Base-by-base conservation (phyloP, 1,140 invertebrate species). In the Geopemphigus sp. region DNA sequence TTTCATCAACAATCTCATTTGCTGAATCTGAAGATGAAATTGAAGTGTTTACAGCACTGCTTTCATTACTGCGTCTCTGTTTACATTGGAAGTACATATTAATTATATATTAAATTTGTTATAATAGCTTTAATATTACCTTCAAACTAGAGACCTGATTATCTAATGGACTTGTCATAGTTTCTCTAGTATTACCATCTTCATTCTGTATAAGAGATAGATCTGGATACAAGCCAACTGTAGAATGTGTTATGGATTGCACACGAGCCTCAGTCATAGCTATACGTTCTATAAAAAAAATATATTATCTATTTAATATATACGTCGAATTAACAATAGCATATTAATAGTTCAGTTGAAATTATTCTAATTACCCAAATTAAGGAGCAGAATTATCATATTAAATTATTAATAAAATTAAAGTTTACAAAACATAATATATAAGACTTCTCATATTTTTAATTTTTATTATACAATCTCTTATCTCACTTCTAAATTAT, bases 11-110 rank as follows among this genome's bases (percentile, higher is more conserved):
- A 29, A 8, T 5, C 24, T 50, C 66, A 24, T 39, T 11, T 12
- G n/a, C 15, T 29, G 50, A 29, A 53, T 72, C 68, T 12, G 50
- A 72, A n/a, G 47, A 72, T 22, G 26, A 3, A 54, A 47, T 54
- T 29, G 68, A 54, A 54, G 17, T n/a, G 11, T 72, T 72, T 54
- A 54, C 19, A 72, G 47, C 50, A n/a, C 29, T 68, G 14, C 12
- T 50, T 11, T 45, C 47, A 72, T 72, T 72, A 8, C 50, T 72
- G 11, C 68, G 68, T 72, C 68, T 72, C 68, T 72, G 5, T 10
- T 17, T 0, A 32, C 14, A 68, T 47, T 24, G 0, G 50, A 15
- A 3, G 50, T 5, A 54, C 0, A 54, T n/a, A 72, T 72, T 5
- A 29, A 26, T 53, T 15, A 19, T 50, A 68, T 5, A 50, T 5